Percentiles rank a stretch among this genome's conserved stretches.
Conservation (phyloP, 2,113 vertebrate genomes). For the Python bivittatus region DNA sequence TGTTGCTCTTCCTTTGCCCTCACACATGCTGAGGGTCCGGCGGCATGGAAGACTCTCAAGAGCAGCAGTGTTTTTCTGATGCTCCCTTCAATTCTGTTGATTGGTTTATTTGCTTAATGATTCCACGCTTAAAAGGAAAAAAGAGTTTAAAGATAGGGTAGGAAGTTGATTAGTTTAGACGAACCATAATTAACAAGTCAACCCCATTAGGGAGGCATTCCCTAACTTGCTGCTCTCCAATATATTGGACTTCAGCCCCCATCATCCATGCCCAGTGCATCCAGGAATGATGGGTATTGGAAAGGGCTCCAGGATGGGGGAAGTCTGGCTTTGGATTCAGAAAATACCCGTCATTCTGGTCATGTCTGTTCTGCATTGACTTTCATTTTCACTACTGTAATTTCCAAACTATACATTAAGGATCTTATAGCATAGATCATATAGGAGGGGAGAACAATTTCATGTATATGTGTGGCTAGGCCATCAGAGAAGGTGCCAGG, state of each 20-base stretch:
- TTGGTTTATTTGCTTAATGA: background rate
- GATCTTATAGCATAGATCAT: background rate
- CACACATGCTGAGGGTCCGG: background rate
- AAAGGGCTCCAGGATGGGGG: background rate
- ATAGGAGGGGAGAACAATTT: no score
- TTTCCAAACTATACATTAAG: background rate
- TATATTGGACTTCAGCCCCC: background rate
- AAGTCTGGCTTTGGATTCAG: background rate
- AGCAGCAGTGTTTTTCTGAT: background rate
- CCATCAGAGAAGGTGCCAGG: no score
- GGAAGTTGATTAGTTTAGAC: background rate
- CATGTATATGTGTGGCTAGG: no score
- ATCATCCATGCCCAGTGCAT: background rate
- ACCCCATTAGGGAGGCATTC: no score
- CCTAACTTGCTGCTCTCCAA: background rate
- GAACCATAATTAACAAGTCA: no score
- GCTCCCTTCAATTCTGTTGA: background rate
- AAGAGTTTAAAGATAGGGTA: background rate
- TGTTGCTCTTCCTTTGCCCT: background rate
- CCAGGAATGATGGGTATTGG: no score
- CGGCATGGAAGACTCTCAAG: background rate
- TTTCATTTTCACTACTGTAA: background rate
- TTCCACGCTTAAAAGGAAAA: background rate
- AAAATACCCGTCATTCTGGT: no score
- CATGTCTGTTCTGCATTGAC: no score